Base-by-base conservation (phyloP, 2,113 vertebrate species). In the Engystomops pustulosus region DNA sequence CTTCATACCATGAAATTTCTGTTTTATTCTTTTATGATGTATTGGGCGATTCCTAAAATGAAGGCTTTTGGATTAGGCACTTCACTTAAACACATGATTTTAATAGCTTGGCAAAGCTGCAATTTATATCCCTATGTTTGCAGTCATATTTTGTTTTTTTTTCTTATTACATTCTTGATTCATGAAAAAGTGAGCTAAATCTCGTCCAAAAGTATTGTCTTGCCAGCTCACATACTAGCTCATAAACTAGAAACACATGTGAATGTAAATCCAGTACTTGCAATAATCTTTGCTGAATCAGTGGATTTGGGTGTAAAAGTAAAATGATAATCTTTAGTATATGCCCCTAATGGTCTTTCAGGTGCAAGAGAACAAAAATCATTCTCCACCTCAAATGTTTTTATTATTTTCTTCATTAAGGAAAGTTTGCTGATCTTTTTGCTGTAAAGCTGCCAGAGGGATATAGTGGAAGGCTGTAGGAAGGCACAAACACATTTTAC, bases 141-240 rank as follows among this genome's bases (percentile, higher is more conserved):
- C 41, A 80, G 62, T 41, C 30, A 32, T 80, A 80, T 80, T 78
- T 82, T 58, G 34, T 79, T 47, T 72, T 71, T 79, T 47, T 72
- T 71, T 70, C 68, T n/a, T 72, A 71, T 69, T 27, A 74, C 47
- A 81, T 81, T 72, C 23, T 45, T 82, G 20, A 23, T 34, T 60
- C 67, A n/a, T 72, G 68, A 71, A 82, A 82, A 72, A 49, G 67
- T 75, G 81, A 75, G 67, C 49, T 74, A 75, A 75, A 51, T 11
- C 32, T n/a, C 18, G 30, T 83, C 53, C 81, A 83, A 75, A 62
- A 62, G 45, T 60, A 74, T 83, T 65, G 34, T 75, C 53, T 83
- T 83, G 81, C 81, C 81, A 75, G 47, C 74, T 75, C 58, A 76
- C 55, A 83, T 75, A 49, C 45, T 75, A 49, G 55, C 75, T 49